These are phyloP conservation scores for Dermochelys coriacea DNA, from an alignment of 2,797 vertebrate species.

Conservation along the genomic window DNA sequence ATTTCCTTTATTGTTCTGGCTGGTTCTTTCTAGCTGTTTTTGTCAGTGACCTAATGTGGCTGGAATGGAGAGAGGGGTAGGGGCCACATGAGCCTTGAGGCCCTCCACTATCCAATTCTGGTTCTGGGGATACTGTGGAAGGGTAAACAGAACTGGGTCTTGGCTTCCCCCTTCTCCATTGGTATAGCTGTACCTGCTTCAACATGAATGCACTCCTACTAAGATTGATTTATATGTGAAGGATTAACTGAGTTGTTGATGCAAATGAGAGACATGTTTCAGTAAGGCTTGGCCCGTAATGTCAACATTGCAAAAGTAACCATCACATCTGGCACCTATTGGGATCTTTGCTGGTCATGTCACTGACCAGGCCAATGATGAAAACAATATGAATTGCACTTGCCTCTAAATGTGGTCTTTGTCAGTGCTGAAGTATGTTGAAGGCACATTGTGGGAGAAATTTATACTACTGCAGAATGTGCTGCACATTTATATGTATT, in stretches of 20 bases:
- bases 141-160: background rate
- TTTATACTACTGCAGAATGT: background rate
- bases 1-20: background rate
- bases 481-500: background rate
- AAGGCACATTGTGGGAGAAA: background rate
- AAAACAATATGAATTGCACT: background rate
- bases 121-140: background rate
- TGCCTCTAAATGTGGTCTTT: background rate
- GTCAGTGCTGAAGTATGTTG: background rate
- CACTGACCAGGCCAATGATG: background rate
- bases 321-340: background rate
- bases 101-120: background rate
- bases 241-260: background rate
- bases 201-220: accelerated
- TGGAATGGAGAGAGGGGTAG: background rate
- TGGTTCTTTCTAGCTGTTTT: background rate
- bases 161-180: background rate
- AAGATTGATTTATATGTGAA: background rate
- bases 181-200: background rate
- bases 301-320: background rate
- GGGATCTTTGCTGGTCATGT: background rate
- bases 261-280: background rate
- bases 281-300: background rate
- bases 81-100: background rate
- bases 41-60: background rate